phyloP scores from a whole-genome alignment of 2,797 vertebrate species.

The Myripristis jacobus region DNA sequence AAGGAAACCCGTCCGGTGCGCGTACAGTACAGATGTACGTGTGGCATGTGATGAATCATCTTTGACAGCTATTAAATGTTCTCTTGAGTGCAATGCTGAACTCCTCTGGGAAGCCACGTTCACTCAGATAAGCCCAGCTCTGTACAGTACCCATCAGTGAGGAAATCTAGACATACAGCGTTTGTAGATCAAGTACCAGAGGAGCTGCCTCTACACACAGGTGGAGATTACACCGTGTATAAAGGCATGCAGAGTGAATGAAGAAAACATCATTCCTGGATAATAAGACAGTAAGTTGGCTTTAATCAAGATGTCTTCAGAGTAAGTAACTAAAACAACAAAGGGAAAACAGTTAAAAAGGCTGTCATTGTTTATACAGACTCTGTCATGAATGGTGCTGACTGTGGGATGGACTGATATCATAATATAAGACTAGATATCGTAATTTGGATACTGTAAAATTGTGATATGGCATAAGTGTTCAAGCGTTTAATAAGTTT shows the following conservation, averaged over 20 bases:
- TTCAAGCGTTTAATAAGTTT: too few relatives aligned
- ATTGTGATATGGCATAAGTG: too few relatives aligned
- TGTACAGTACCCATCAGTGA: constrained; percentile 55
- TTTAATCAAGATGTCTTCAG: constrained; percentile 5
- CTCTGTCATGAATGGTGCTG: constrained; percentile 3
- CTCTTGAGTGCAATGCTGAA: constrained; percentile 71
- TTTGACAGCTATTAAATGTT: constrained; percentile 81
- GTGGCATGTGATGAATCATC: constrained; percentile 72
- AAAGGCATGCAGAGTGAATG: constrained; percentile 6
- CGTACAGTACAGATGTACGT: constrained; percentile 63
- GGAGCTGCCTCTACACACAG: constrained; percentile 29
- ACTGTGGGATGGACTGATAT: not conserved
- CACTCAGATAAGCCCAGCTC: constrained; percentile 70
- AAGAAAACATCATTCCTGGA: not conserved
- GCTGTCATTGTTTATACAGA: not conserved
- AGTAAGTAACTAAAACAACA: not conserved
- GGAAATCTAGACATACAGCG: constrained; percentile 50
- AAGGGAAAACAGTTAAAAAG: not conserved
- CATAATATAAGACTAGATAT: too few relatives aligned
- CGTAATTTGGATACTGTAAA: too few relatives aligned
- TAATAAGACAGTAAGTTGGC: not conserved
- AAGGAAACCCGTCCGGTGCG: constrained; percentile 49
- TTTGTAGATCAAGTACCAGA: constrained; percentile 65
- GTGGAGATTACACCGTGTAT: constrained; percentile 22
- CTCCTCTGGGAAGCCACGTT: constrained; percentile 73